A percentile compares a stretch with the other conserved stretches of the same genome.
phyloP scores from a whole-genome alignment of 2,113 vertebrate genomes.

The Ophiodon elongatus region DNA sequence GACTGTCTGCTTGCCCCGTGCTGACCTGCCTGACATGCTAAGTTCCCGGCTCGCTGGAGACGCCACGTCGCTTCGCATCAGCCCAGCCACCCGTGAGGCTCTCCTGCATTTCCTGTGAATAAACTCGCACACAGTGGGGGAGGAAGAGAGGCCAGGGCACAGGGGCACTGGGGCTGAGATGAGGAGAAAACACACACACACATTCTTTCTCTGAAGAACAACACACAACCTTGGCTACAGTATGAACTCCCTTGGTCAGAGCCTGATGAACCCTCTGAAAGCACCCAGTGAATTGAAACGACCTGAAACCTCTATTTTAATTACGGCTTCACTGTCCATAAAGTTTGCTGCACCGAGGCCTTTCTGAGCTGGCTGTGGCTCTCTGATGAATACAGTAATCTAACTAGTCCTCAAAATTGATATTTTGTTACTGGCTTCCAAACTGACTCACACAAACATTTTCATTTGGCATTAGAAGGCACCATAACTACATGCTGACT shows the following conservation, averaged over 20 bases:
- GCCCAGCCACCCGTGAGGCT: slow-evolving; percentile 87
- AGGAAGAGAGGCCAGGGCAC: slow-evolving; percentile 78
- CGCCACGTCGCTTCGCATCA: slow-evolving; percentile 86
- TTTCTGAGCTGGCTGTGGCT: slow-evolving; percentile 5
- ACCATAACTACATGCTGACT: background rate
- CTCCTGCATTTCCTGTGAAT: slow-evolving; percentile 88
- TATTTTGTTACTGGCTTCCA: background rate
- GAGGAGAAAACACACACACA: slow-evolving; percentile 71
- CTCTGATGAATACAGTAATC: slow-evolving; percentile 34
- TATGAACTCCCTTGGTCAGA: slow-evolving; percentile 73
- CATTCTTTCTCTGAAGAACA: slow-evolving; percentile 74
- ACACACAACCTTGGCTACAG: slow-evolving; percentile 74
- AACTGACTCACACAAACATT: background rate
- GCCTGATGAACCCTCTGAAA: slow-evolving; percentile 75
- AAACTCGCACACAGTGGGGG: slow-evolving; percentile 86
- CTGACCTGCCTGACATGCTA: slow-evolving; percentile 91
- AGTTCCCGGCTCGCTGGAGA: slow-evolving; percentile 89
- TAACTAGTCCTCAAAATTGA: background rate
- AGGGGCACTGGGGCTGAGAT: slow-evolving; percentile 76
- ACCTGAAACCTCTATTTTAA: slow-evolving; percentile 74
- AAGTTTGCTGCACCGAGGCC: slow-evolving; percentile 36
- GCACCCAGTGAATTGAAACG: slow-evolving; percentile 76
- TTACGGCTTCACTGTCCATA: slow-evolving; percentile 63
- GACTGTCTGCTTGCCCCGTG: slow-evolving; percentile 89
- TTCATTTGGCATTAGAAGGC: background rate